phyloP scores from a whole-genome alignment of 2,888 invertebrate species.

The Orthonychiurus folsomi region DNA sequence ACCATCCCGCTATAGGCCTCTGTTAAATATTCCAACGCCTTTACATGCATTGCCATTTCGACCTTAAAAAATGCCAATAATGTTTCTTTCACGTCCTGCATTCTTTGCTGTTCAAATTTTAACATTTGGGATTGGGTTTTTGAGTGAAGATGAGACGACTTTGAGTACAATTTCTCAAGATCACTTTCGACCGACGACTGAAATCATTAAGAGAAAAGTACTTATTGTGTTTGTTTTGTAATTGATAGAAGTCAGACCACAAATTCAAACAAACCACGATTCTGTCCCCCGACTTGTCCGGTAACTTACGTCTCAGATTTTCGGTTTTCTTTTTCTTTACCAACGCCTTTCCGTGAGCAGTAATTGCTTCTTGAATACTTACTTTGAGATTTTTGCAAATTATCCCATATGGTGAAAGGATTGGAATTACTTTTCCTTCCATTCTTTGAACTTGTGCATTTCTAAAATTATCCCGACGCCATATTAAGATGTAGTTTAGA shows the following conservation, averaged over 20 bases:
- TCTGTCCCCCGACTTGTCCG: too few species aligned
- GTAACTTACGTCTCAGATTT: not conserved
- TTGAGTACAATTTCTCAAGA: not conserved
- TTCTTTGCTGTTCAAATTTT: not conserved
- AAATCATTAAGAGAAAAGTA: too few species aligned
- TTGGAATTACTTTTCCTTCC: not conserved
- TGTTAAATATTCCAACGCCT: not conserved
- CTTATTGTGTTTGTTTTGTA: too few species aligned
- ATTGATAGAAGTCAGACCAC: too few species aligned
- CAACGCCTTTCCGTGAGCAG: not conserved
- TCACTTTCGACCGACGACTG: too few species aligned
- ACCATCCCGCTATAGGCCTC: not conserved
- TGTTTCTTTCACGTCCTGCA: not conserved
- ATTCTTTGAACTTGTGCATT: not conserved
- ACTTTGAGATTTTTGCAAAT: not conserved
- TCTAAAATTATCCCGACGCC: too few species aligned
- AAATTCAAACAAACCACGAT: too few species aligned
- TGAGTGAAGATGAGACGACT: not conserved
- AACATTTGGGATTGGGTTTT: not conserved
- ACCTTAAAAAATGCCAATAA: not conserved
- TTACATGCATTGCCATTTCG: not conserved
- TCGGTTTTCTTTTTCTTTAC: not conserved
- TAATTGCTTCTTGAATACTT: not conserved
- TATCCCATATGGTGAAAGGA: not conserved
- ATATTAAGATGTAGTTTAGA: too few species aligned